These are phyloP conservation scores for Danio rerio DNA, from an alignment of 2,113 vertebrate genomes.

Conservation along the genomic window DNA sequence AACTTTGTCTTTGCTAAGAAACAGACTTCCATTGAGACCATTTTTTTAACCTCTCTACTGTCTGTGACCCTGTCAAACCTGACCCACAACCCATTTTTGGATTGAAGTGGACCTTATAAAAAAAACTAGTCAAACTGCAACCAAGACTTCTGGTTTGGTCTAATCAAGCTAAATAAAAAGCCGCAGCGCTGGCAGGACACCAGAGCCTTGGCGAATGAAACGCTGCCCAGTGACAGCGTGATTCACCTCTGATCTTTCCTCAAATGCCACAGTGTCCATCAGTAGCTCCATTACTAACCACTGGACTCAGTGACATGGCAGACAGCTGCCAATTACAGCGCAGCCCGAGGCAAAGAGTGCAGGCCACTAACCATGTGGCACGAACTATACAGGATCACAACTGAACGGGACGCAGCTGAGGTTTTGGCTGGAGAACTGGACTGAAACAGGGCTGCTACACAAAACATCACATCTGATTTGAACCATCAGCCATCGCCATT, in stretches of 20 bases:
- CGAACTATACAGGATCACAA: constrained; percentile 5
- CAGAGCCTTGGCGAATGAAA: constrained; percentile 33
- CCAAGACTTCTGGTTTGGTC: not conserved
- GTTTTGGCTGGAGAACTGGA: constrained; percentile 7
- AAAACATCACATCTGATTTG: constrained; percentile 50
- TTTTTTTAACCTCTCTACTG: not conserved
- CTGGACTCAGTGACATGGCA: constrained; percentile 54
- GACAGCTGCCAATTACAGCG: constrained; percentile 61
- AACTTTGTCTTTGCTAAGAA: no score
- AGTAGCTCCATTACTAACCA: constrained; percentile 52
- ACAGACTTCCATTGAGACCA: not conserved
- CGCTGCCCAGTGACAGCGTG: constrained; percentile 45
- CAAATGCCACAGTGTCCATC: constrained; percentile 53
- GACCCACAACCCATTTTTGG: not conserved
- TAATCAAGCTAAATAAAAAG: constrained; percentile 43
- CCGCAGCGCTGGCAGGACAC: constrained; percentile 18
- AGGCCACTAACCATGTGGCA: constrained; percentile 48
- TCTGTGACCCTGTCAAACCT: not conserved
- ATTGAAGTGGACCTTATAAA: not conserved
- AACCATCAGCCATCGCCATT: constrained; percentile 46
- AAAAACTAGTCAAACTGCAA: not conserved
- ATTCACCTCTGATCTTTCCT: constrained; percentile 58
- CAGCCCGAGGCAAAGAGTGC: constrained; percentile 51
- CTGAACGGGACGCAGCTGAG: not conserved
- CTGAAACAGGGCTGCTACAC: constrained; percentile 37